phyloP scores from a whole-genome alignment of 2,113 vertebrate species.

The Zeus faber region DNA sequence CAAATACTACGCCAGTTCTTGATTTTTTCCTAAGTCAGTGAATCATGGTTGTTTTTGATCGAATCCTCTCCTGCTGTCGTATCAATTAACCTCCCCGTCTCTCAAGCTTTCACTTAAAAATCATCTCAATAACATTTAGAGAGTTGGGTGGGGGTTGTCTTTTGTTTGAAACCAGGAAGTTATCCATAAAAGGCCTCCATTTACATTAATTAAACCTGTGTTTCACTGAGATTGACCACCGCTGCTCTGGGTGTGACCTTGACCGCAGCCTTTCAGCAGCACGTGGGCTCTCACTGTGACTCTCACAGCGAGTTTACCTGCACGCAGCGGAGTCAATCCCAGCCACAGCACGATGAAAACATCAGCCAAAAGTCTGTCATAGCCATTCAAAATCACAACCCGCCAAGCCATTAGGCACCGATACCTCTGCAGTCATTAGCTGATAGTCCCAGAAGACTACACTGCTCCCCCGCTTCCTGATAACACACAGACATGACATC shows the following conservation, averaged over 20 bases:
- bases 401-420: background rate
- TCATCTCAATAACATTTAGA: conserved; percentile 14
- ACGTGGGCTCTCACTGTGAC: conserved; percentile 23
- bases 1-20: no score
- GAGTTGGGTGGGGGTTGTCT: conserved; percentile 18
- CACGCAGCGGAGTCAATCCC: conserved; percentile 26
- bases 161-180: conserved; percentile 37
- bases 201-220: conserved; percentile 38
- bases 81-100: no score
- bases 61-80: no score
- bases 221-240: conserved; percentile 44
- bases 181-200: conserved; percentile 37
- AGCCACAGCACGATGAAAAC: background rate
- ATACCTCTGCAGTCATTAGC: background rate
- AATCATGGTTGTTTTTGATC: no score
- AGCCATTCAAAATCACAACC: conserved; percentile 44
- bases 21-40: no score
- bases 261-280: conserved; percentile 24
- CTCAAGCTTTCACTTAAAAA: conserved; percentile 13
- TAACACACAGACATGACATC: conserved; percentile 48
- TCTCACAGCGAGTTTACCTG: conserved; percentile 33
- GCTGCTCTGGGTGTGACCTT: conserved; percentile 49
- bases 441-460: background rate
- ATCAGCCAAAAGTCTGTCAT: conserved; percentile 21
- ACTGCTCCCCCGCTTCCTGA: conserved; percentile 22